Percentiles rank a stretch among this genome's conserved stretches.
phyloP scores from a whole-genome alignment of 2,113 vertebrate species.

The Canis aureus region DNA sequence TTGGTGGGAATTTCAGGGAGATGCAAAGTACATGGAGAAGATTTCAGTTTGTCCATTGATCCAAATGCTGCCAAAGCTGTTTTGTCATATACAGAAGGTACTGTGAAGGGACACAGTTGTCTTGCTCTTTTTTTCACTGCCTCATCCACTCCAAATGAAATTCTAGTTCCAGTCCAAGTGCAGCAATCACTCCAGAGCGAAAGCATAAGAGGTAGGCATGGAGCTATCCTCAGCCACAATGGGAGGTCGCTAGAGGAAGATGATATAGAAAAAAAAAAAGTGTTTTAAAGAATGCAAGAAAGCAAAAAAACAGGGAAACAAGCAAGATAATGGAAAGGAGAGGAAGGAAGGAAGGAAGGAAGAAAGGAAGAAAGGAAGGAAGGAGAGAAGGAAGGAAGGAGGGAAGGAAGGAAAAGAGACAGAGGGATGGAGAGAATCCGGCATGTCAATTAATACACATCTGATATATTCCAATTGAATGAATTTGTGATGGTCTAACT shows the following conservation, averaged over 20 bases:
- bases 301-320: not conserved
- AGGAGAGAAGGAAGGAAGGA: no score
- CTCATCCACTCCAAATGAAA: not conserved
- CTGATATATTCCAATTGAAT: not conserved
- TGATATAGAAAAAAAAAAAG: not conserved
- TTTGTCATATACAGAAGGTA: not conserved
- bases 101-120: not conserved
- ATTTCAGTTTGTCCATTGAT: not conserved
- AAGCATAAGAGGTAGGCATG: not conserved
- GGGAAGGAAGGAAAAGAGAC: not conserved
- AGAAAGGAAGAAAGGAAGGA: not conserved
- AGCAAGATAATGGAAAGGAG: not conserved
- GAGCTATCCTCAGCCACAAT: not conserved
- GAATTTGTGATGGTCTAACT: not conserved
- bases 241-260: not conserved
- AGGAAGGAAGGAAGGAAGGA: not conserved
- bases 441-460: not conserved
- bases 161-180: not conserved
- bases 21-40: not conserved
- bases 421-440: not conserved
- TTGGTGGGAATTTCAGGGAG: not conserved
- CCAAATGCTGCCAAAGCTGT: not conserved
- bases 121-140: not conserved
- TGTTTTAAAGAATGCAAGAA: not conserved
- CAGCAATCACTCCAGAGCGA: not conserved